A percentile compares a stretch with the other conserved stretches of the same genome.
phyloP scores from a whole-genome alignment of 2,888 invertebrate genomes.

The Polietes domitor region DNA sequence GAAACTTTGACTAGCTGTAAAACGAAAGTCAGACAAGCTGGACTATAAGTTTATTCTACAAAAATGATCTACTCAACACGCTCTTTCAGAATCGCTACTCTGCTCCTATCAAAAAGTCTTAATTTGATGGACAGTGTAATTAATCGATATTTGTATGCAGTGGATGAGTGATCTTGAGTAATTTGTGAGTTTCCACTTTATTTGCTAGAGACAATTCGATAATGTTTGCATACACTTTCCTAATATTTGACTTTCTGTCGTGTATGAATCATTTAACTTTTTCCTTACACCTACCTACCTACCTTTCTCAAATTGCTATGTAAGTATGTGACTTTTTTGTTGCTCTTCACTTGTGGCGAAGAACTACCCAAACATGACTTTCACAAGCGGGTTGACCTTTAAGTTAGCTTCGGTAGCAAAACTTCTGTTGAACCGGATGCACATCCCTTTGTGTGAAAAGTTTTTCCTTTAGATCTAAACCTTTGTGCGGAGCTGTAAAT shows the following conservation, averaged over 20 bases:
- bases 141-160: too few species aligned
- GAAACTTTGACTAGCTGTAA: too few species aligned
- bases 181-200: too few species aligned
- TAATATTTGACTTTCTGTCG: too few species aligned
- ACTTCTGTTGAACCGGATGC: conserved; percentile 19
- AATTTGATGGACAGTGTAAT: too few species aligned
- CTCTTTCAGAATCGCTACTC: too few species aligned
- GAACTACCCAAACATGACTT: conserved; percentile 29
- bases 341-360: not conserved
- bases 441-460: conserved; percentile 8
- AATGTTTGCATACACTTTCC: not conserved
- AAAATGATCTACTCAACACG: too few species aligned
- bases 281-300: not conserved
- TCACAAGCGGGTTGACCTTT: conserved; percentile 50
- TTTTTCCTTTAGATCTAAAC: not conserved
- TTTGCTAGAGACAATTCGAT: too few species aligned
- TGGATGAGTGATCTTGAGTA: too few species aligned
- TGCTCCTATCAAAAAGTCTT: too few species aligned
- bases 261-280: not conserved
- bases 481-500: conserved; percentile 1
- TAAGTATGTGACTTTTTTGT: not conserved
- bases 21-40: too few species aligned
- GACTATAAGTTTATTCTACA: too few species aligned
- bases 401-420: conserved; percentile 46
- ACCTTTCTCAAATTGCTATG: not conserved